A percentile compares a stretch with the other conserved stretches of the same genome.
Conservation (phyloP, 2,113 vertebrate species). For the Prinia subflava region DNA sequence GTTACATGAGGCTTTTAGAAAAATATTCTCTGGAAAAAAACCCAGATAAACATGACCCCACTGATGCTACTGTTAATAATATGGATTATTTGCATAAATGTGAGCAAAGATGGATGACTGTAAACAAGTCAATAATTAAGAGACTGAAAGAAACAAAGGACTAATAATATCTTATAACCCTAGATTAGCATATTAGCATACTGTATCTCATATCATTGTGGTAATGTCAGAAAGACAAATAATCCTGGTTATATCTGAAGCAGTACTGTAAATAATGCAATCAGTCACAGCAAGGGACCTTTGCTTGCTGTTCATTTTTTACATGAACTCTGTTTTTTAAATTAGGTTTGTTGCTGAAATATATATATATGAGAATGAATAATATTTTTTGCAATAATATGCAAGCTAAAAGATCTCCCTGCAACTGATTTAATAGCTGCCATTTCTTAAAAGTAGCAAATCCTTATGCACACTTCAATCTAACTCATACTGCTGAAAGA, state of each 20-base stretch:
- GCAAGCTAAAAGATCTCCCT: background rate
- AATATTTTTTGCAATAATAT: constrained; percentile 19
- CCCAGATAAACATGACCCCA: constrained; percentile 16
- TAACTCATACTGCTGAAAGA: background rate
- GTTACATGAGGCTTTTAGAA: background rate
- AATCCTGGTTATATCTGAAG: constrained; percentile 70
- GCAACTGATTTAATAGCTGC: background rate
- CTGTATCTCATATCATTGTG: constrained; percentile 35
- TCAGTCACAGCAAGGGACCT: constrained; percentile 61
- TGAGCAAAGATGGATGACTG: constrained; percentile 64
- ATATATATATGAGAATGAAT: constrained; percentile 45
- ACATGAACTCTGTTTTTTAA: constrained; percentile 37
- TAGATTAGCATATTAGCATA: constrained; percentile 70
- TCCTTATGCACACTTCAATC: background rate
- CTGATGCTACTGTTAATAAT: constrained; percentile 52
- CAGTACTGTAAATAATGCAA: constrained; percentile 59
- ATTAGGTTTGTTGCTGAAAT: constrained; percentile 55
- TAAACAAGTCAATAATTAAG: constrained; percentile 71
- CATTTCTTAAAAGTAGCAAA: constrained; percentile 26
- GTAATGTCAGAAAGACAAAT: constrained; percentile 72
- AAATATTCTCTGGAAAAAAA: constrained; percentile 39
- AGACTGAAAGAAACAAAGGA: constrained; percentile 67
- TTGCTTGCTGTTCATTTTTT: constrained; percentile 10
- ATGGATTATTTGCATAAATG: constrained; percentile 67
- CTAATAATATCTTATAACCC: constrained; percentile 60